phyloP scores from a whole-genome alignment of 2,113 vertebrate genomes.

The Nycticorax nycticorax region DNA sequence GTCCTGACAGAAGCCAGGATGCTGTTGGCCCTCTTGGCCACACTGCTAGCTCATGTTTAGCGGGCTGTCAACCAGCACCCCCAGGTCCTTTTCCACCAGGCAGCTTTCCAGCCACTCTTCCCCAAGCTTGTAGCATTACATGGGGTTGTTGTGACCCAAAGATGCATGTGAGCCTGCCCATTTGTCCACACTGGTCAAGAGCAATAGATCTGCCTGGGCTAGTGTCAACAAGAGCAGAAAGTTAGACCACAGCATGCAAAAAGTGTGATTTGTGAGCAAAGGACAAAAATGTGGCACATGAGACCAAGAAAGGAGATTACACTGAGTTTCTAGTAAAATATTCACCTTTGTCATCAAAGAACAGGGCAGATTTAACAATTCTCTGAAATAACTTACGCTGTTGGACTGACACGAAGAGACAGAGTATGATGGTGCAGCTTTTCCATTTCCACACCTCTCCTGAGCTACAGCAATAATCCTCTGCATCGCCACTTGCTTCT shows the following conservation, averaged over 20 bases:
- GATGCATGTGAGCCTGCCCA: accelerated
- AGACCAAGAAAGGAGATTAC: background rate
- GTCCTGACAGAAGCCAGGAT: too few species aligned
- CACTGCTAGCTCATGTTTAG: too few species aligned
- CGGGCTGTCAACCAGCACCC: too few species aligned
- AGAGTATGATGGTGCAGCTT: background rate
- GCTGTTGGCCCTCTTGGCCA: too few species aligned
- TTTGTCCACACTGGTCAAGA: background rate
- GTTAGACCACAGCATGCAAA: background rate
- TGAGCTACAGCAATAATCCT: background rate
- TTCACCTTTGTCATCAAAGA: background rate
- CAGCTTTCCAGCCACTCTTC: too few species aligned
- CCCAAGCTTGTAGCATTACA: too few species aligned
- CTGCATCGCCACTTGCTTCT: accelerated
- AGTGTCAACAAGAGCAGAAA: background rate
- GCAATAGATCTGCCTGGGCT: background rate
- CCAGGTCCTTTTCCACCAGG: too few species aligned
- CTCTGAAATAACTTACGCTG: background rate
- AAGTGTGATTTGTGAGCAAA: background rate
- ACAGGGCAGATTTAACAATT: background rate
- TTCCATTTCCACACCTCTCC: background rate
- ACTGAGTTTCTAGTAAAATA: background rate
- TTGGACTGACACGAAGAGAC: background rate
- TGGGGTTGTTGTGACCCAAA: too few species aligned
- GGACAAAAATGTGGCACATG: background rate